Evolutionary conservation across 1,140 invertebrate species (phyloP), one percentile per base, ranked within the genome.

Genomic region (Diorhabda carinulata): DNA sequence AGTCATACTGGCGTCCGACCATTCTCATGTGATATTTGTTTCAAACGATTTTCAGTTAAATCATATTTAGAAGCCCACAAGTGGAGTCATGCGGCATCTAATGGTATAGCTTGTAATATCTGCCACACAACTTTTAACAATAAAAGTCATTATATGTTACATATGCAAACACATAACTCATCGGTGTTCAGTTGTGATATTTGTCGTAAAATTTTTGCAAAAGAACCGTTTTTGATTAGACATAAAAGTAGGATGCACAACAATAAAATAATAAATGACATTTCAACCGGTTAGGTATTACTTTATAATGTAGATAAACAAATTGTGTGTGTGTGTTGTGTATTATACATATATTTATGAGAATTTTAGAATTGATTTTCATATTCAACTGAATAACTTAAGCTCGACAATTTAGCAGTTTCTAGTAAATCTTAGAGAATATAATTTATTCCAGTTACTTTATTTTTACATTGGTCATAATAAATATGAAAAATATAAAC

Each of bases 1-100:
- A 91, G 91, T 77, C 92, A 93, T 80, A 92, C 90, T 66, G 91
- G 91, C 73, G 90, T 92, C 79, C 83, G 88, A 70, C 91, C 92
- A 43, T 93, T 90, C 82, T 86, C 88, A 81, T 94, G 92, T 82
- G 87, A 89, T 77, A 83, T 89, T 76, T 91, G 90, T 81, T 84
- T 89, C 78, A 91, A 90, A 81, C 83, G 89, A 80, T 92, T 92
- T 79, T 88, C 90, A 10, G 90, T 91, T 61, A 91, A 91, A 78
- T 91, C 89, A 78, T 91, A 92, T 75, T 87, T 91, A 59, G 89
- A 88, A 57, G 89, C 90, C 42, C 90, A 92, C 77, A 83, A 89
- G 73, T 91, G 89, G 89, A 90, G 88, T 60, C 90, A 92, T 78
- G 88, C 91, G 41, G 87, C 88, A 1, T 89, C 91, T 77, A 89